phyloP scores from a whole-genome alignment of 2,888 invertebrate genomes.

The Andrena chrysosceles region DNA sequence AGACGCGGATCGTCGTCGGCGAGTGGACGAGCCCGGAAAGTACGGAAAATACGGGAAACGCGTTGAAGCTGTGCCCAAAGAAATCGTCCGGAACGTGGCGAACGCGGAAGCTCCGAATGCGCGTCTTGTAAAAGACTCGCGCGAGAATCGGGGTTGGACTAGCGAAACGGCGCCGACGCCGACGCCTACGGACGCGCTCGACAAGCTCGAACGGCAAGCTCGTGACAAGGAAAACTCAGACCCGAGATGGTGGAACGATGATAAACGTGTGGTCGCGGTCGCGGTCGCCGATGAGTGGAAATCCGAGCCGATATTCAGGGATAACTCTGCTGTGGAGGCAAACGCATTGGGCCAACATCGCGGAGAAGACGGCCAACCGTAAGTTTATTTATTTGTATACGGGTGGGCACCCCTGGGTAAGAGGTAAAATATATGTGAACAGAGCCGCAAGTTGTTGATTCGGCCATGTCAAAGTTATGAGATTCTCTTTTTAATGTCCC shows the following conservation, averaged over 20 bases:
- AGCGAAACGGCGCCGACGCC: constrained; percentile 86
- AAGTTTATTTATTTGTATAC: constrained; percentile 48
- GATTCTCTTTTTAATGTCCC: too few relatives aligned
- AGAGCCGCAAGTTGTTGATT: too few relatives aligned
- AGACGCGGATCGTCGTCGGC: background rate
- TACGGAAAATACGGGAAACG: background rate
- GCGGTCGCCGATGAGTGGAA: constrained; percentile 68
- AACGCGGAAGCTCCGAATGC: background rate
- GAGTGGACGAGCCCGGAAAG: background rate
- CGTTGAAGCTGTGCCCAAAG: background rate
- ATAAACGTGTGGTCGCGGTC: background rate
- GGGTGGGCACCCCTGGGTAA: too few relatives aligned
- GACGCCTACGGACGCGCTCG: constrained; percentile 84
- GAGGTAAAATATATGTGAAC: too few relatives aligned
- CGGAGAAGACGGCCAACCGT: constrained; percentile 79
- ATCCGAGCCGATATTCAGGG: constrained; percentile 63
- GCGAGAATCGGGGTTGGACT: constrained; percentile 86
- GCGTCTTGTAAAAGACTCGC: background rate
- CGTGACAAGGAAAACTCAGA: constrained; percentile 73
- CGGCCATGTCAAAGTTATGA: too few relatives aligned
- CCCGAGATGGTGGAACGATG: constrained; percentile 66
- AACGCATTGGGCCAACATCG: constrained; percentile 50
- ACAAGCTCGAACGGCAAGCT: constrained; percentile 79
- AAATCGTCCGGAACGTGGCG: background rate
- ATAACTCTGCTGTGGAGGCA: constrained; percentile 56